A percentile compares a stretch with the other conserved stretches of the same genome.
Evolutionary conservation across 2,113 vertebrate genomes (phyloP).

Genomic region (Oreochromis niloticus): DNA sequence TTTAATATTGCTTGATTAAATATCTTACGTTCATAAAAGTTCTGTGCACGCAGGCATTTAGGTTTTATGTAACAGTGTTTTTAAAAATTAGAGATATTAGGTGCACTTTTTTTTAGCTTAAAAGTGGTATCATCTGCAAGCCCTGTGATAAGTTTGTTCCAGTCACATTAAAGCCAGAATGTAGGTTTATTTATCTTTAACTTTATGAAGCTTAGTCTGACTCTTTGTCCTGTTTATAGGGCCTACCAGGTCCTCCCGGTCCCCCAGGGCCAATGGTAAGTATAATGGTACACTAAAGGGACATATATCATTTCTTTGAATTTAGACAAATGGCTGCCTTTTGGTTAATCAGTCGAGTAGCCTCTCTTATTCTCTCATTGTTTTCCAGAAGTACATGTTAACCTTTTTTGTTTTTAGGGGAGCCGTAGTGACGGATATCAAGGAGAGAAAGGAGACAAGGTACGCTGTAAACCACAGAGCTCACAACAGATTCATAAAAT

Average conservation of each 20-base stretch:
- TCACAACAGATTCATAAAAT: background rate
- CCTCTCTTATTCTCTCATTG: background rate
- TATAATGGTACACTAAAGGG: background rate
- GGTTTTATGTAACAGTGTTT: background rate
- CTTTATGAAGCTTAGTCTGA: background rate
- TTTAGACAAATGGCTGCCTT: background rate
- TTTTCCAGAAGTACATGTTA: background rate
- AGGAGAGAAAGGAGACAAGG: conserved; percentile 91
- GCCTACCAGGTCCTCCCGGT: conserved; percentile 75
- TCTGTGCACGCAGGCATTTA: background rate
- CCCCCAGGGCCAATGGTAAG: conserved; percentile 80
- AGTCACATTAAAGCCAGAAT: background rate
- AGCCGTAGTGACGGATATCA: conserved; percentile 80
- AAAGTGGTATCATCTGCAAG: background rate
- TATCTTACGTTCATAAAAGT: background rate
- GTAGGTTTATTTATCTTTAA: background rate
- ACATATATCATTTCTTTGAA: background rate
- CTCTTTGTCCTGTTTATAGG: conserved; percentile 64
- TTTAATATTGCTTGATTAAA: background rate
- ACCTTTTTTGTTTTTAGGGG: conserved; percentile 70
- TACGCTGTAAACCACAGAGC: conserved; percentile 38
- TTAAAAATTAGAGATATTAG: background rate
- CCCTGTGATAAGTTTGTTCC: background rate
- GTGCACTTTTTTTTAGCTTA: background rate
- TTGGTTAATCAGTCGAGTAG: background rate